Conservation (phyloP, 2,888 invertebrate species). For the Pandemis corylana region DNA sequence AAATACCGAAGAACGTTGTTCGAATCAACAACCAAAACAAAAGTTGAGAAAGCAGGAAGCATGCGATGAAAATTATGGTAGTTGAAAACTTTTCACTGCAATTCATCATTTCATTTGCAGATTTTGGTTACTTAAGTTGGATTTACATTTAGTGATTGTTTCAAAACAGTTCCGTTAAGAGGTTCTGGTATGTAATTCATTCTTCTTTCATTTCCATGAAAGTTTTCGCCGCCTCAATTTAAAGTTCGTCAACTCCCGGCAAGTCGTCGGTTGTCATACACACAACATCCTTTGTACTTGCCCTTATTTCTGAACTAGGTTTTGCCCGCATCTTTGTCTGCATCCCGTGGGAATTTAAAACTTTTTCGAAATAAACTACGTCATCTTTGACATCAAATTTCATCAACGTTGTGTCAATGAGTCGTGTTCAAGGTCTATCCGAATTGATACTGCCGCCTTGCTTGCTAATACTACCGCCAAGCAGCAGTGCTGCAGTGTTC, state of each 20-base stretch:
- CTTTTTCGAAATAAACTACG: no score
- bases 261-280: constrained; percentile 4
- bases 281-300: background rate
- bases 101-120: background rate
- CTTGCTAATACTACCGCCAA: no score
- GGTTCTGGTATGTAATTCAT: background rate
- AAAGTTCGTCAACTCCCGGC: background rate
- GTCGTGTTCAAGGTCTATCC: no score
- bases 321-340: no score
- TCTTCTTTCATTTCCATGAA: background rate
- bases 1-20: background rate
- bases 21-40: constrained; percentile 4
- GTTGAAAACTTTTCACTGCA: constrained; percentile 3
- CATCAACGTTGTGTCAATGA: no score
- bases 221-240: background rate
- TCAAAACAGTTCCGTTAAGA: background rate
- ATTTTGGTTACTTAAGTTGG: background rate
- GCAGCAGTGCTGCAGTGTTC: no score
- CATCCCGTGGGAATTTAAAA: no score
- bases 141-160: background rate
- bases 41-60: background rate
- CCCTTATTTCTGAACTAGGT: background rate
- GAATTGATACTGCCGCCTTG: no score
- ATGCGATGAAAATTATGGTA: background rate
- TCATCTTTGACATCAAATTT: no score